Conservation (phyloP, 2,797 vertebrate species). For the Diglossa cyanea region DNA sequence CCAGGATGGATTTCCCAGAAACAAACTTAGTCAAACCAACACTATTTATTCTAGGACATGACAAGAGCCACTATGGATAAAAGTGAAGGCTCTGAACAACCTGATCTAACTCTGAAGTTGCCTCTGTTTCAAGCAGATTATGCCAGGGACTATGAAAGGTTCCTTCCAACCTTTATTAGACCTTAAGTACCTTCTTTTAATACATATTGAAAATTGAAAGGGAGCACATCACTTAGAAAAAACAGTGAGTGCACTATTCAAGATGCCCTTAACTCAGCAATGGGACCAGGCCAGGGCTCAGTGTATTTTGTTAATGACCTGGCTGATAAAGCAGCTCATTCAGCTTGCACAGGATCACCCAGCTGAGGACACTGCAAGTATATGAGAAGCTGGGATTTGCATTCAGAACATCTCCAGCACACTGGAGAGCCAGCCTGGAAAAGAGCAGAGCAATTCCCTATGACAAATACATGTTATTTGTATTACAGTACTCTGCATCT, state of each 20-base stretch:
- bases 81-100: not conserved
- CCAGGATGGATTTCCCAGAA: not conserved
- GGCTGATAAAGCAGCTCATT: not conserved
- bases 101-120: not conserved
- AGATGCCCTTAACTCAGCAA: not conserved
- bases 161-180: not conserved
- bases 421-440: not conserved
- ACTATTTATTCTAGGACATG: not conserved
- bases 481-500: not conserved
- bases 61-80: not conserved
- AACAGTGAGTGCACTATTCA: not conserved
- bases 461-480: not conserved
- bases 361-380: not conserved
- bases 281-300: not conserved
- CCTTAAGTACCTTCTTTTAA: not conserved
- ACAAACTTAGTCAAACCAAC: not conserved
- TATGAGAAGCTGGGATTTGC: not conserved
- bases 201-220: not conserved
- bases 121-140: not conserved
- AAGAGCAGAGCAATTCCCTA: not conserved
- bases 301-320: not conserved
- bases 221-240: not conserved
- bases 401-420: not conserved
- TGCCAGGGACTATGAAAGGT: not conserved
- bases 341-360: not conserved